A percentile compares a stretch with the other conserved stretches of the same genome.
phyloP scores from a whole-genome alignment of 2,797 vertebrate species.

The Oreortyx pictus region DNA sequence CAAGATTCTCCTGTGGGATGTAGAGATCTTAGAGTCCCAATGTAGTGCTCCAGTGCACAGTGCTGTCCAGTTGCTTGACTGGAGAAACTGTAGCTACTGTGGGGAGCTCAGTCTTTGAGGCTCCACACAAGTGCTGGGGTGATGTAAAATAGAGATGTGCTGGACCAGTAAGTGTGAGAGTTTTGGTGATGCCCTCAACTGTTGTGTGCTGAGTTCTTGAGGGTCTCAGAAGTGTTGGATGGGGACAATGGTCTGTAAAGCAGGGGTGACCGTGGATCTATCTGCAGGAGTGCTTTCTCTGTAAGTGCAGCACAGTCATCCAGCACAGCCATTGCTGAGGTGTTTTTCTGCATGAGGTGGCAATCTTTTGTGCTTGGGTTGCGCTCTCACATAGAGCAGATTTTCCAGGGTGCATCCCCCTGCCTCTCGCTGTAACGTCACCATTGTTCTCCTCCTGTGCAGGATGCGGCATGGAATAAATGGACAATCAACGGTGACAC shows the following conservation, averaged over 20 bases:
- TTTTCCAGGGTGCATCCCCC: not conserved
- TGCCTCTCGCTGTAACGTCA: not conserved
- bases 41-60: not conserved
- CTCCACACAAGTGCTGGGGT: not conserved
- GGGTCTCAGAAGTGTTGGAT: not conserved
- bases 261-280: not conserved
- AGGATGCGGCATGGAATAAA: not conserved
- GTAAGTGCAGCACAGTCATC: not conserved
- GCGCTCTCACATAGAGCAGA: not conserved
- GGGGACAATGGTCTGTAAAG: not conserved
- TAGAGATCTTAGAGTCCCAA: not conserved
- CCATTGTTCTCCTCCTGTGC: not conserved
- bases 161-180: not conserved
- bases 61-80: not conserved
- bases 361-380: constrained; percentile 11
- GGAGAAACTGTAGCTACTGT: not conserved
- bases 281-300: not conserved
- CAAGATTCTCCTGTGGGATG: not conserved
- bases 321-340: not conserved
- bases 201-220: not conserved
- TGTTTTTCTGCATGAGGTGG: constrained; percentile 35
- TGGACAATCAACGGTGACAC: not conserved
- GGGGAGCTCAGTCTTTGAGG: not conserved
- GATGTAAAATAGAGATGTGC: not conserved
- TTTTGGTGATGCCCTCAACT: not conserved